Conservation (phyloP, 2,888 invertebrate species). For the Emesis furor region DNA sequence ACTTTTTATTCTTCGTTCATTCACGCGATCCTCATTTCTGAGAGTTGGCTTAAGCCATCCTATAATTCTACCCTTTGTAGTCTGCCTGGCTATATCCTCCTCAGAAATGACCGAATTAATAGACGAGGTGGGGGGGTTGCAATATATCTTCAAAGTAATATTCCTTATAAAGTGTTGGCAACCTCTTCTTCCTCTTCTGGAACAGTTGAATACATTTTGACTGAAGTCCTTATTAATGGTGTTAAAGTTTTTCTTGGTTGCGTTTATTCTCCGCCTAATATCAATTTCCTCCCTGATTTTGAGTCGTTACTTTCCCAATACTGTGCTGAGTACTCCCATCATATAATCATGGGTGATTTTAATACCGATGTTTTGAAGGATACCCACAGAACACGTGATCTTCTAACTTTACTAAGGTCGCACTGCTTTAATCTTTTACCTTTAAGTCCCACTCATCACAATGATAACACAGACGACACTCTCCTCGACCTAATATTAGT, state of each 20-base stretch:
- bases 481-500: neutral
- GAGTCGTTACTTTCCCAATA: no score
- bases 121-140: no score
- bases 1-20: neutral
- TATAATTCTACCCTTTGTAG: neutral
- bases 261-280: no score
- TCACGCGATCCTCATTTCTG: neutral
- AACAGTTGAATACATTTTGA: no score
- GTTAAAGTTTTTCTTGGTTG: no score
- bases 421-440: neutral
- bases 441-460: neutral
- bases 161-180: no score
- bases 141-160: no score
- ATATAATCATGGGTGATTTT: neutral
- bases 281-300: no score
- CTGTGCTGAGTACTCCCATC: neutral
- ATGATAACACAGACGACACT: neutral
- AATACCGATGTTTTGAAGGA: neutral
- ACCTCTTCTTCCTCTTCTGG: no score
- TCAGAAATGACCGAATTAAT: neutral
- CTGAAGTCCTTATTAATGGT: no score
- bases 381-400: neutral
- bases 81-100: neutral
- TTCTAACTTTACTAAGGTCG: neutral
- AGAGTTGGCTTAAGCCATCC: neutral